A percentile compares a stretch with the other conserved stretches of the same genome.
These are phyloP conservation scores for Pseudolaguvia tuberculata DNA, from an alignment of 2,113 vertebrate species.

Conservation along the genomic window DNA sequence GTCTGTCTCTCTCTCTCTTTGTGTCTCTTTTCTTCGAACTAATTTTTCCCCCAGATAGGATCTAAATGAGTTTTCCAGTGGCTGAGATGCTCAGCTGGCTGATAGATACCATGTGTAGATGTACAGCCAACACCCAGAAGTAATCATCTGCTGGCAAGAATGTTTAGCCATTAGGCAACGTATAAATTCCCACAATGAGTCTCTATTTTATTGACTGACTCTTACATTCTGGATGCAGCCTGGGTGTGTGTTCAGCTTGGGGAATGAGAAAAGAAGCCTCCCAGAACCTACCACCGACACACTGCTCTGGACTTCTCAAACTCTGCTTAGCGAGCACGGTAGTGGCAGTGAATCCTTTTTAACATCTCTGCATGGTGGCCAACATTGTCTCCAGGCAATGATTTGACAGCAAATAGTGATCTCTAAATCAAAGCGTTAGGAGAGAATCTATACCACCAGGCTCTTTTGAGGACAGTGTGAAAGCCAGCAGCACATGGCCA, in stretches of 20 bases:
- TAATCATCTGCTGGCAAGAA: constrained; percentile 60
- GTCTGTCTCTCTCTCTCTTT: constrained; percentile 31
- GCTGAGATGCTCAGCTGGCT: constrained; percentile 59
- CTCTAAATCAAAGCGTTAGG: constrained; percentile 53
- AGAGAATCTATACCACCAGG: constrained; percentile 54
- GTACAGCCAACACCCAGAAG: constrained; percentile 53
- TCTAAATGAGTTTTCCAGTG: constrained; percentile 76
- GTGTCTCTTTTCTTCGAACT: constrained; percentile 54
- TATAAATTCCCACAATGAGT: constrained; percentile 51
- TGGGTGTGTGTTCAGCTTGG: constrained; percentile 40
- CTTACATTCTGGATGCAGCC: constrained; percentile 49
- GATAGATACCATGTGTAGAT: constrained; percentile 61
- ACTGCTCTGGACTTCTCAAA: constrained; percentile 47
- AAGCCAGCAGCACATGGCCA: constrained; percentile 57
- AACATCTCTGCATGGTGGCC: constrained; percentile 58
- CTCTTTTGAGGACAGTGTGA: constrained; percentile 55
- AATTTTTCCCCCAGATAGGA: constrained; percentile 69
- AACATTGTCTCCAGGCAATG: constrained; percentile 59
- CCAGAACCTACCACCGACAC: constrained; percentile 56
- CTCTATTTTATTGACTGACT: constrained; percentile 49
- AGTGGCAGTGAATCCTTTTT: constrained; percentile 60
- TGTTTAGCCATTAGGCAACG: constrained; percentile 47
- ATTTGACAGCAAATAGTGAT: constrained; percentile 62
- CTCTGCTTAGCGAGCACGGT: constrained; percentile 56
- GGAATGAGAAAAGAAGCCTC: constrained; percentile 49